These are phyloP conservation scores for Sthenelais limicola DNA, from an alignment of 2,888 invertebrate genomes.

Conservation along the genomic window DNA sequence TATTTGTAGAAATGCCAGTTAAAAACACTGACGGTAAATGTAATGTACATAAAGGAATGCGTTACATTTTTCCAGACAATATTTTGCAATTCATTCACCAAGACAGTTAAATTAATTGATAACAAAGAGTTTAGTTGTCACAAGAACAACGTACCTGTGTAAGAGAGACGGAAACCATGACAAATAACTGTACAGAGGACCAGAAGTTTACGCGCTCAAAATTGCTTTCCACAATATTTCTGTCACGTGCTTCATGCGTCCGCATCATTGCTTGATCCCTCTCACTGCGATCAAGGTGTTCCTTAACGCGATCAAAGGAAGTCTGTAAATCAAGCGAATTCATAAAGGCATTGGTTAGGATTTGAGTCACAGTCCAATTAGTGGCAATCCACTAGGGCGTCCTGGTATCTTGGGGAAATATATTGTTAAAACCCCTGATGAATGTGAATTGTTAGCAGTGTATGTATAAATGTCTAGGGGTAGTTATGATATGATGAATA, in stretches of 20 bases:
- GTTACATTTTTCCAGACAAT: background rate
- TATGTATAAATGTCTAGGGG: background rate
- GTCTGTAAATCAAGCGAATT: conserved; percentile 72
- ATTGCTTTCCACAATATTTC: conserved; percentile 86
- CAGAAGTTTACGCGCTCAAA: conserved; percentile 86
- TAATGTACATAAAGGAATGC: background rate
- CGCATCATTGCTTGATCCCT: conserved; percentile 75
- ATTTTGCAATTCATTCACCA: background rate
- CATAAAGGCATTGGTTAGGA: background rate
- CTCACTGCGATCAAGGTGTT: conserved; percentile 66
- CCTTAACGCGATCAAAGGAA: conserved; percentile 78
- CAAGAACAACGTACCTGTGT: conserved; percentile 64
- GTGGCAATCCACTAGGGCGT: background rate
- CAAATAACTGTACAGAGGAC: conserved; percentile 78
- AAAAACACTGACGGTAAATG: background rate
- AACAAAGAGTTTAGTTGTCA: background rate
- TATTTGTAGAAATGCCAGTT: background rate
- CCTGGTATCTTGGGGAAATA: background rate
- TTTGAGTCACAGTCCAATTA: background rate
- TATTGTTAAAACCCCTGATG: background rate
- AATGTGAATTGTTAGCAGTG: background rate
- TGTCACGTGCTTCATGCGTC: conserved; percentile 85
- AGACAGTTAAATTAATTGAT: background rate
- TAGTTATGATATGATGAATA: background rate
- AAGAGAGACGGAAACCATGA: conserved; percentile 82